Evolutionary conservation across 2,797 vertebrate species (phyloP), one percentile per base, ranked within the genome.

Genomic region (Psittacula derbiana): DNA sequence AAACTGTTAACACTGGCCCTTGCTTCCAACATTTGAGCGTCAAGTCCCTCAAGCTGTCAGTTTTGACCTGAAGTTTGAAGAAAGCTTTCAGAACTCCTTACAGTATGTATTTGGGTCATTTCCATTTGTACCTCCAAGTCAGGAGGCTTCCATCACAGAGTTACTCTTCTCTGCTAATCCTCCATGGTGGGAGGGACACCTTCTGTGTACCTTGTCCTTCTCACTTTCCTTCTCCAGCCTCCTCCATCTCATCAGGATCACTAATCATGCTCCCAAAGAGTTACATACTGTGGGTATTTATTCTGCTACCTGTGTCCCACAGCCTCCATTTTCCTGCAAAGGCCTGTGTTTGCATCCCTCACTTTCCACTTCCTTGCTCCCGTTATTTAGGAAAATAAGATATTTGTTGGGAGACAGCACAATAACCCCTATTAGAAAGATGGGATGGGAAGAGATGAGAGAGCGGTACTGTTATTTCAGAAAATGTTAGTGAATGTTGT

Each of bases 401-500:
- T 17, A 23, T 74, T 92, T 70, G 7, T 8, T 74, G 40, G 18
- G 21, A 15, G 3, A 58, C 38, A 47, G 43, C 7, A 11, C 79
- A 44, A 50, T 66, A 62, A 92, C 8, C 20, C 84, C 16, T 55
- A 1, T 41, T 79, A 47, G 62, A 75, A 90, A 88, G 57, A 79
- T 41, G n/a, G 58, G 40, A 75, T 75, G 44, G 49, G 53, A 93
- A 55, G 60, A 66, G 36, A 24, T 25, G 57, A 91, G 83, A 70
- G 73, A 88, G 46, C 28, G 36, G 86, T 81, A 50, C 28, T 94
- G 78, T 95, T 93, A 79, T 94, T 95, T 96, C 74, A 80, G 93
- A 92, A 93, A 88, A 55, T 1, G 2, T 81, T 95, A 85, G 47
- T 80, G 74, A 80, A 86, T 64, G 36, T 86, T 92, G 70, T 93